These are phyloP conservation scores for Coelopa pilipes DNA, from an alignment of 2,888 invertebrate genomes.

Conservation along the genomic window DNA sequence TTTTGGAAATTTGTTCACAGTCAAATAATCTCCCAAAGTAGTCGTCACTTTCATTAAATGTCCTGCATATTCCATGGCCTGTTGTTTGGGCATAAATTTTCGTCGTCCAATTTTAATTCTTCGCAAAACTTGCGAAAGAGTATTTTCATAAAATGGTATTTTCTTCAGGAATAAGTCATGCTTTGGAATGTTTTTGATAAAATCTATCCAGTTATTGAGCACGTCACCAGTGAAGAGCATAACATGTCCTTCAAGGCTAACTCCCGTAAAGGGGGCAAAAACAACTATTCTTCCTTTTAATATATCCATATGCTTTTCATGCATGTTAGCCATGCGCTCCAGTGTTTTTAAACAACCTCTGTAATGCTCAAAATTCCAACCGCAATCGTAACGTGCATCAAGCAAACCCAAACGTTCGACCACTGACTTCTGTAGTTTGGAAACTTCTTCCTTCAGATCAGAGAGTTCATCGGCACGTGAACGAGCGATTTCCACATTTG, in stretches of 20 bases:
- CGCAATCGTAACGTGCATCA: slow-evolving; percentile 81
- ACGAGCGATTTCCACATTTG: slow-evolving; percentile 76
- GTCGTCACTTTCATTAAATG: slow-evolving; percentile 87
- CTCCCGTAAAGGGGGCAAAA: slow-evolving; percentile 90
- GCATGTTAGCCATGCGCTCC: slow-evolving; percentile 78
- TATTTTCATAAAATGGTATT: slow-evolving; percentile 85
- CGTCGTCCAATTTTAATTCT: slow-evolving; percentile 86
- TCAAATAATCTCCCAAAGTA: slow-evolving; percentile 81
- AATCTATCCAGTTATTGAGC: slow-evolving; percentile 90
- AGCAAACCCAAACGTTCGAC: slow-evolving; percentile 68
- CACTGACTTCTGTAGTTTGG: slow-evolving; percentile 63
- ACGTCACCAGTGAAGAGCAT: slow-evolving; percentile 94
- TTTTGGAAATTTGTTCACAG: slow-evolving; percentile 74
- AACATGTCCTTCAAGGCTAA: slow-evolving; percentile 89
- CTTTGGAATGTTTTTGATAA: slow-evolving; percentile 82
- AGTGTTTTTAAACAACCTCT: slow-evolving; percentile 90
- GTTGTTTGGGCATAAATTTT: slow-evolving; percentile 91
- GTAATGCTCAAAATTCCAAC: slow-evolving; percentile 90
- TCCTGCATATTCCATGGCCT: slow-evolving; percentile 86
- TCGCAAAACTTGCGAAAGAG: slow-evolving; percentile 84
- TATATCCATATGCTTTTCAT: slow-evolving; percentile 76
- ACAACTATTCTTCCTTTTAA: slow-evolving; percentile 82
- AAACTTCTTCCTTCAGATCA: slow-evolving; percentile 81
- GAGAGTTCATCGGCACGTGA: slow-evolving; percentile 74
- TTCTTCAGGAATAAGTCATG: slow-evolving; percentile 78